Conservation (phyloP, 2,888 invertebrate species). For the Ormyrus thymus region DNA sequence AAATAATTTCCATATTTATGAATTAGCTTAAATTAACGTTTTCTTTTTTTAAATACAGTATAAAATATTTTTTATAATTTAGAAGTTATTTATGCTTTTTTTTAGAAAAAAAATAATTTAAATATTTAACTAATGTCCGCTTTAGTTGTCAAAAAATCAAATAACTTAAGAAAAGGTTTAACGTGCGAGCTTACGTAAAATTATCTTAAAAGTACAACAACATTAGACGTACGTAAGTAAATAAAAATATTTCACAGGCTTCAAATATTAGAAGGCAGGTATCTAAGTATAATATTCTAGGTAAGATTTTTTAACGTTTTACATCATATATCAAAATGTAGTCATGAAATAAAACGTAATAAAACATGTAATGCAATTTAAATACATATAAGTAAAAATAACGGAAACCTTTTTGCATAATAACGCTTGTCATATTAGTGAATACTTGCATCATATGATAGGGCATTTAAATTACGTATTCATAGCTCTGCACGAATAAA, state of each 20-base stretch:
- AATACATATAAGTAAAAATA: neutral
- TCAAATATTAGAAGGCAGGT: neutral
- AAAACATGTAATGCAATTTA: neutral
- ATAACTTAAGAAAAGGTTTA: conserved; percentile 2
- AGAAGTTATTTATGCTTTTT: neutral
- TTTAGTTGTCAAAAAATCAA: neutral
- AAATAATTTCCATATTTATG: neutral
- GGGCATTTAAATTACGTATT: neutral
- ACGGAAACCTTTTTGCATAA: neutral
- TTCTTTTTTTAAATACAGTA: neutral
- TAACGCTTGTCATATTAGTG: neutral
- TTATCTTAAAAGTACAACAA: conserved; percentile 9
- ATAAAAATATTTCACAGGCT: neutral
- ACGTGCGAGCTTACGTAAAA: neutral
- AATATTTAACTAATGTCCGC: conserved; percentile 12
- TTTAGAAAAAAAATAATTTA: neutral
- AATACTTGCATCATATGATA: conserved; percentile 12
- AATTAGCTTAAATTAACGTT: neutral
- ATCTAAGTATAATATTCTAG: neutral
- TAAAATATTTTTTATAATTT: neutral
- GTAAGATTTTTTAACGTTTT: conserved; percentile 18
- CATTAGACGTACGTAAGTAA: neutral
- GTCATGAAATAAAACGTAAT: neutral
- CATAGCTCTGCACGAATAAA: too few species aligned
- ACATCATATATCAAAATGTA: conserved; percentile 20